These are phyloP conservation scores for Dryobates pubescens DNA, from an alignment of 2,797 vertebrate genomes.

Conservation along the genomic window DNA sequence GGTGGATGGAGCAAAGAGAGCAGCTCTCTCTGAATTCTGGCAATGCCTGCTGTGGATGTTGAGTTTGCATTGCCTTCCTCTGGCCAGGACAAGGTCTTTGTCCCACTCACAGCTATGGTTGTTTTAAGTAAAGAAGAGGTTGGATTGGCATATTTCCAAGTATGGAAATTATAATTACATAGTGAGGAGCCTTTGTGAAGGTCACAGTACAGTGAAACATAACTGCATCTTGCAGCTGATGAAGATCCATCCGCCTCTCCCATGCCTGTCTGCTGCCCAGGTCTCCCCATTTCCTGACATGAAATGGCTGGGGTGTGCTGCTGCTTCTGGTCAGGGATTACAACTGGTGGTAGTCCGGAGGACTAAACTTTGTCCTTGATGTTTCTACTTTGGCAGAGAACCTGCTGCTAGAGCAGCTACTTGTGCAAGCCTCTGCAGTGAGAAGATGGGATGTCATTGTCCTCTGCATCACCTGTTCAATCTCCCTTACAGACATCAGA, in stretches of 20 bases:
- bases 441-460: not conserved
- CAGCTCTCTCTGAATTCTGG: not conserved
- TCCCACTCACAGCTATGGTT: rapidly evolving
- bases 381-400: not conserved
- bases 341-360: not conserved
- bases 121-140: not conserved
- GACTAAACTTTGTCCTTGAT: not conserved
- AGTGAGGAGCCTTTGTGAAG: not conserved
- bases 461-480: not conserved
- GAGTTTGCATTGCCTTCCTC: not conserved
- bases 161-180: not conserved
- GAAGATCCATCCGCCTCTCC: not conserved
- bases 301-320: not conserved
- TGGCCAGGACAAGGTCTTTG: not conserved
- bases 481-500: not conserved
- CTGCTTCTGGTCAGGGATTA: not conserved
- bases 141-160: not conserved
- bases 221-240: not conserved
- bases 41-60: not conserved
- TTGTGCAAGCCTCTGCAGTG: not conserved
- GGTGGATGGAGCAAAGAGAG: not conserved
- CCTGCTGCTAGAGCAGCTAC: not conserved
- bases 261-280: not conserved
- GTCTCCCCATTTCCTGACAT: rapidly evolving
- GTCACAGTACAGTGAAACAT: not conserved